These are phyloP conservation scores for Grapholita molesta DNA, from an alignment of 1,140 invertebrate genomes.

Conservation along the genomic window DNA sequence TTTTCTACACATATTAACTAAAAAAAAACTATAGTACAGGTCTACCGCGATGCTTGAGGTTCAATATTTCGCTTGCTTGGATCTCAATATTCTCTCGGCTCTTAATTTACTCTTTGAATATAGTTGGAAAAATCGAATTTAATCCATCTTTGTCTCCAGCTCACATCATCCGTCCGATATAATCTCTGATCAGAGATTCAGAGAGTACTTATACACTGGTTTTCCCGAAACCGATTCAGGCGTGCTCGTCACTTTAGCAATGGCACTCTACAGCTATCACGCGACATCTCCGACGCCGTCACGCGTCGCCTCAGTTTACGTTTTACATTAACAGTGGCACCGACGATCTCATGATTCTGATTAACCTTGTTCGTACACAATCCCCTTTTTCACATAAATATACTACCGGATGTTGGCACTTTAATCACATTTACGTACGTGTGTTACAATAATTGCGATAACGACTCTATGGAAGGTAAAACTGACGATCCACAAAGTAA, in stretches of 20 bases:
- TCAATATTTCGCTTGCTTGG: too few relatives aligned
- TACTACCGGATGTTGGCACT: conserved; percentile 35
- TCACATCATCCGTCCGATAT: too few relatives aligned
- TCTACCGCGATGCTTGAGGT: too few relatives aligned
- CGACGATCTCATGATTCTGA: conserved; percentile 31
- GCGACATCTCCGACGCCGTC: conserved; percentile 59
- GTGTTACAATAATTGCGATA: background rate
- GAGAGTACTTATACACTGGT: background rate
- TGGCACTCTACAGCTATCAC: conserved; percentile 38
- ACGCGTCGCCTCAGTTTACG: conserved; percentile 34
- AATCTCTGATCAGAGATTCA: too few relatives aligned
- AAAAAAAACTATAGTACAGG: too few relatives aligned
- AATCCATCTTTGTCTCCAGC: too few relatives aligned
- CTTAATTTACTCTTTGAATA: too few relatives aligned
- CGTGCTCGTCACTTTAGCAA: background rate
- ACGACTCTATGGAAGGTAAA: background rate
- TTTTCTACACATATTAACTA: too few relatives aligned
- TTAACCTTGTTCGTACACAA: conserved; percentile 32
- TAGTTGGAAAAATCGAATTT: too few relatives aligned
- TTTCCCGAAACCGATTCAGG: background rate
- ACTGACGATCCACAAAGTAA: background rate
- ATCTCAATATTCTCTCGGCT: too few relatives aligned
- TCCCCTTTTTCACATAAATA: conserved; percentile 34
- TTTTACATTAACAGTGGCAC: conserved; percentile 11
- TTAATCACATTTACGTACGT: conserved; percentile 8